Percentiles rank a stretch among this genome's conserved stretches.
Evolutionary conservation across 64 coral and sea anemone genomes (phyloP).

Genomic region (Porites lutea): DNA sequence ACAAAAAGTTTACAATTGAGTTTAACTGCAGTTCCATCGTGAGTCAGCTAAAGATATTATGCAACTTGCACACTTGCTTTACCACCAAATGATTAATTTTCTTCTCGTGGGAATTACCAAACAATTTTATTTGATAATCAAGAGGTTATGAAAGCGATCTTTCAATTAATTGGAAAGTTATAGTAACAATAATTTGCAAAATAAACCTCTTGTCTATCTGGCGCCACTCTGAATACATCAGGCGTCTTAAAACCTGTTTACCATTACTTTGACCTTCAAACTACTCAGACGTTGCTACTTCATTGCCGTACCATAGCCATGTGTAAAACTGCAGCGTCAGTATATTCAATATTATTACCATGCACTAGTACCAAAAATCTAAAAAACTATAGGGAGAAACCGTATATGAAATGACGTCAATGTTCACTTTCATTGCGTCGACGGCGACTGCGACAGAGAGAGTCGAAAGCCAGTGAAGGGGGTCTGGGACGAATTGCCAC

Average conservation of each 20-base stretch:
- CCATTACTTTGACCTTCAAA: neutral
- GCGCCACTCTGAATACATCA: neutral
- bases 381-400: neutral
- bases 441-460: neutral
- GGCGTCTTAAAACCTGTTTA: conserved; percentile 8
- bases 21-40: too few relatives aligned
- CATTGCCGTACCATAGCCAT: neutral
- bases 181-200: neutral
- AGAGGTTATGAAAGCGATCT: neutral
- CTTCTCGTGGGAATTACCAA: neutral
- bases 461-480: too few relatives aligned
- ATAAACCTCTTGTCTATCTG: neutral
- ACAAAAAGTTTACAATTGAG: too few relatives aligned
- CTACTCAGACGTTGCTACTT: neutral
- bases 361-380: neutral
- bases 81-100: neutral
- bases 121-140: neutral
- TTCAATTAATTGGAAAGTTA: neutral
- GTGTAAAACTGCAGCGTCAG: neutral
- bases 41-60: too few relatives aligned
- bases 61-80: neutral
- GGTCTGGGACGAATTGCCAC: too few relatives aligned
- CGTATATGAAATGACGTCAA: neutral
- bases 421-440: neutral
- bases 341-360: neutral